Evolutionary conservation across 1,140 invertebrate genomes (phyloP).

Genomic region (Atta colombica): DNA sequence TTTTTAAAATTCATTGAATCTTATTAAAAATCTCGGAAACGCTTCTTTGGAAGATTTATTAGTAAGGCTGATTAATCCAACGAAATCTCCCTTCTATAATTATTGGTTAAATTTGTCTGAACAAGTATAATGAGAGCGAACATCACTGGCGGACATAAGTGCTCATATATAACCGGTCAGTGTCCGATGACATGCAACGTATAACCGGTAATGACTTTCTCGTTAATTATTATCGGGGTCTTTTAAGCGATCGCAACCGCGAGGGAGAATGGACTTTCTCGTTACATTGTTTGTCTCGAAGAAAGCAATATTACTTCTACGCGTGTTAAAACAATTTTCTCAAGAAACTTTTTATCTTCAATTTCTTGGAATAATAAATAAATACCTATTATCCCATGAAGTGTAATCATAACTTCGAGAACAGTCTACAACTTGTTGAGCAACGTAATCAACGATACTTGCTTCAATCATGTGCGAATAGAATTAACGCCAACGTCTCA

Average conservation of each 20-base stretch:
- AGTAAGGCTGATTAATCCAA: not conserved
- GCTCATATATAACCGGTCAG: not conserved
- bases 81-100: not conserved
- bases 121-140: not conserved
- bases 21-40: no score
- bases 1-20: not conserved
- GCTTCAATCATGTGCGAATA: not conserved
- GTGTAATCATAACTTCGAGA: not conserved
- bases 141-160: not conserved
- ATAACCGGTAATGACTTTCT: conserved; percentile 56
- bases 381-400: not conserved
- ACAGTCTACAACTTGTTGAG: not conserved
- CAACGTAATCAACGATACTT: not conserved
- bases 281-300: conserved; percentile 14
- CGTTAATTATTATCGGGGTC: conserved; percentile 49
- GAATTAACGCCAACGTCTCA: conserved; percentile 8
- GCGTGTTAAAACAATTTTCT: not conserved
- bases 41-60: not conserved
- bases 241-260: conserved; percentile 25
- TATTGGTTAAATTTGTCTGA: not conserved
- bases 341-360: not conserved
- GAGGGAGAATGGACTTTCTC: conserved; percentile 35
- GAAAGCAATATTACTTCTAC: not conserved
- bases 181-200: conserved; percentile 47
- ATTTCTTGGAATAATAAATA: not conserved